Base-by-base conservation (phyloP, 2,888 invertebrate genomes). In the Heterodera filipjevi region DNA sequence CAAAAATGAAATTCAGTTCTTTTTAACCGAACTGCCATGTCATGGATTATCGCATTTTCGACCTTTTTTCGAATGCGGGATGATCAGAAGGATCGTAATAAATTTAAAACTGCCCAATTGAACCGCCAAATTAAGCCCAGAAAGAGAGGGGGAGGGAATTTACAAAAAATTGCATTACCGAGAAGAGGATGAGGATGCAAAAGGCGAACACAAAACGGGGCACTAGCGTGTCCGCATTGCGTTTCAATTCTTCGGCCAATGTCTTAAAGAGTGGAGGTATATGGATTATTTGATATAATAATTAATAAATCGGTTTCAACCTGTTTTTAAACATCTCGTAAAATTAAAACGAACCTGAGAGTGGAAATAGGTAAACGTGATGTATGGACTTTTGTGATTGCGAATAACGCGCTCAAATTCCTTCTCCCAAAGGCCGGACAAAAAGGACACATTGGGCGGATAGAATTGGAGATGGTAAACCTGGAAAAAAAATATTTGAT, bases 241-340 rank as follows among this genome's bases (percentile, higher is more conserved):
- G 93, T 89, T 96, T 95, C 85, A 96, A 91, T 89, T 96, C 96
- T 88, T 95, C 93, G 89, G 95, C 95, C 83, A 96, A 91, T 0
- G 96, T 95, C 81, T 75, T 33, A 53, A 46, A n/a, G 16, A 32
- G 19, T 19, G 3, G 27, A 5, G 30, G 19, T 71, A 32, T 19
- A 19, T 1, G 19, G 19, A 33, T 39, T 39, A 10, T 39, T 39
- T 39, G 39, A 39, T 39, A 10, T 39, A 12, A 39, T 39, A 10
- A 10, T 39, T 39, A 10, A 39, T 10, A 39, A 10, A 10, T 39
- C 39, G 39, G 12, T 39, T 39, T 1, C 39, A 39, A 6, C 39
- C 39, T 39, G 12, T 39, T 39, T 6, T 39, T 39, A n/a, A n/a
- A n/a, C n/a, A 39, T 39, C 12, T 12, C 27, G 16, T 32, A 19